Base-by-base conservation (phyloP, 2,113 vertebrate species). In the Boleophthalmus pectinirostris region DNA sequence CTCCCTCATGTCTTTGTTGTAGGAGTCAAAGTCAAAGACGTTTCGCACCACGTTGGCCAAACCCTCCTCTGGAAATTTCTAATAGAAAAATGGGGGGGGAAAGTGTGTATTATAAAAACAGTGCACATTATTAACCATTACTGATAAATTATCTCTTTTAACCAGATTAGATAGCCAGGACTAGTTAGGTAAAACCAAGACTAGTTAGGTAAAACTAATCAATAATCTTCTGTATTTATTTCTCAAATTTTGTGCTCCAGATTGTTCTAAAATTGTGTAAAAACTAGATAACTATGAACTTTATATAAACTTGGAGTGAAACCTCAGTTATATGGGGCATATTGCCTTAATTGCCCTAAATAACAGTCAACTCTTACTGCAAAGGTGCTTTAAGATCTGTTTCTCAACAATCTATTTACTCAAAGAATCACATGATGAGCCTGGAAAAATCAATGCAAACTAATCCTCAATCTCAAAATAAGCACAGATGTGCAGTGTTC, bases 1-100 rank as follows among this genome's bases (percentile, higher is more conserved):
- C 81, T 99, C 97, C 51, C 93, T 87, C 90, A 86, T 94, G 91
- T 99, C 95, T 0, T 92, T 94, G 91, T 98, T 98, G 93, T 99
- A 99, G 29, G 97, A 97, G 87, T 99, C 98, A 46, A 99, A 99
- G 90, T 99, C 98, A 75, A 99, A 99, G 7, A 99, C 97, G 0
- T 99, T 98, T 54, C 95, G 94, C 83, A 99, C 95, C 80, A 98
- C 97, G 47, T 88, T 97, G 76, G 97, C 93, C 35, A 99, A 92
- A 73, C 98, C 98, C 91, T 99, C 98, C 1, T 89, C 71, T 4
- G 98, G 98, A 90, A 98, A 99, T 93, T 94, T 97, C 98, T 99
- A 92, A 20, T 1, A 51, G 8, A 54, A 24, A 11, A 23, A 9
- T 25, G 13, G 68, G 29, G 20, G 20, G 47, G n/a, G n/a, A n/a